Conservation (phyloP, 2,888 invertebrate genomes). For the Coremacera marginata region DNA sequence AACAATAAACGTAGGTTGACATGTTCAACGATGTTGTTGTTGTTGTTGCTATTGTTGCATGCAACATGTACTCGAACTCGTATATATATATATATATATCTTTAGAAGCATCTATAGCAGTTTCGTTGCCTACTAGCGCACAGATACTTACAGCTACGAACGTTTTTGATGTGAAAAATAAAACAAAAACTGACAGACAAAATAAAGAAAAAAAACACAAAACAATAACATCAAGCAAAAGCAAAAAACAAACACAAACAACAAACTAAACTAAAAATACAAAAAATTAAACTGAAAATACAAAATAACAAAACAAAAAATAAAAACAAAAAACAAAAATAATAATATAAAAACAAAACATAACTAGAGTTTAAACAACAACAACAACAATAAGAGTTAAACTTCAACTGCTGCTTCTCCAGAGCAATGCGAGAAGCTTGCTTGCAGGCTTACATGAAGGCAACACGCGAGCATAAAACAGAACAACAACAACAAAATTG, state of each 20-base stretch:
- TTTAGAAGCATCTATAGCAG: background rate
- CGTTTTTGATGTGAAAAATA: constrained; percentile 1
- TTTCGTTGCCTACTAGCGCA: background rate
- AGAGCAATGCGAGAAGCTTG: background rate
- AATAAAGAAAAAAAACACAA: background rate
- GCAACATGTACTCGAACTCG: background rate
- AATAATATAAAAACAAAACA: background rate
- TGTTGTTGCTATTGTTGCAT: constrained; percentile 5
- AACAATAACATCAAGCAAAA: background rate
- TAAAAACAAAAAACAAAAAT: background rate
- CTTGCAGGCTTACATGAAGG: background rate
- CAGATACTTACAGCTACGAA: background rate
- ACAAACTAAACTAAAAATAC: background rate
- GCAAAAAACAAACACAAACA: background rate
- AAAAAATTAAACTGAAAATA: background rate
- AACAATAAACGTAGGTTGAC: constrained; percentile 8
- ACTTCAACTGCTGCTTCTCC: background rate
- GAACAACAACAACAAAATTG: background rate
- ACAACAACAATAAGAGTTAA: background rate
- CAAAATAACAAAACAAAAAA: constrained; percentile 8
- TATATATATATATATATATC: background rate
- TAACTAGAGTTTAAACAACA: too few species aligned
- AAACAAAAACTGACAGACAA: background rate
- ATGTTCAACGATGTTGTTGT: background rate
- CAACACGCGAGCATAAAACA: background rate